Base-by-base conservation (phyloP, 1,140 invertebrate species). In the Chrysopa pallens region DNA sequence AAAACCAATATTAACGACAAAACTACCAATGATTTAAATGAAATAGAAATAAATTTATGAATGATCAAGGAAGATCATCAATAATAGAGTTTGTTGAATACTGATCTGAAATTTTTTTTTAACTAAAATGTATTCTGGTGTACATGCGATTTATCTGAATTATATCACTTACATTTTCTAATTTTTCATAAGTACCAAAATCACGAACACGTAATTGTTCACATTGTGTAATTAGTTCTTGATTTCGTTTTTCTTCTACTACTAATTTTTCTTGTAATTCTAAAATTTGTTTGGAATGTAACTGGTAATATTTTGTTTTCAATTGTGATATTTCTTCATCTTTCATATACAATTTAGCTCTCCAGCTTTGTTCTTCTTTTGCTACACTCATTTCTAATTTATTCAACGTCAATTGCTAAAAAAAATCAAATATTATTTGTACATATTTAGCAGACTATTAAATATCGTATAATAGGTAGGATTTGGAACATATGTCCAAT, bases 361-460 rank as follows among this genome's bases (percentile, higher is more conserved):
- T 65, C 81, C 80, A 84, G 49, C 70, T 68, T 40, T 66, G 64
- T 60, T 86, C 80, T 54, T 78, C 76, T 35, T 68, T 57, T 52
- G 79, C 72, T 49, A 82, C 73, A 57, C 80, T 71, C 48, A 62
- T 69, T 55, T 84, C 74, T 40, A 84, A 60, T 50, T 72, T 70
- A 46, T 74, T 76, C 45, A 84, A 60, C 54, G 77, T 75, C 29
- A 67, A 68, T 56, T 84, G 79, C 76, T 79, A 45, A 14, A 61
- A 53, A 44, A 13, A n/a, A n/a, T n/a, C n/a, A n/a, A n/a, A n/a
- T n/a, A n/a, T n/a, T n/a, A n/a, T n/a, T n/a, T n/a, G n/a, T n/a
- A n/a, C n/a, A n/a, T n/a, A n/a, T n/a, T n/a, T n/a, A n/a, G n/a
- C n/a, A n/a, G 11, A 11, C 28, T 3, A 42, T 49, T 44, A 50